phyloP scores from a whole-genome alignment of 2,113 vertebrate species.

The Malurus cyaneus region DNA sequence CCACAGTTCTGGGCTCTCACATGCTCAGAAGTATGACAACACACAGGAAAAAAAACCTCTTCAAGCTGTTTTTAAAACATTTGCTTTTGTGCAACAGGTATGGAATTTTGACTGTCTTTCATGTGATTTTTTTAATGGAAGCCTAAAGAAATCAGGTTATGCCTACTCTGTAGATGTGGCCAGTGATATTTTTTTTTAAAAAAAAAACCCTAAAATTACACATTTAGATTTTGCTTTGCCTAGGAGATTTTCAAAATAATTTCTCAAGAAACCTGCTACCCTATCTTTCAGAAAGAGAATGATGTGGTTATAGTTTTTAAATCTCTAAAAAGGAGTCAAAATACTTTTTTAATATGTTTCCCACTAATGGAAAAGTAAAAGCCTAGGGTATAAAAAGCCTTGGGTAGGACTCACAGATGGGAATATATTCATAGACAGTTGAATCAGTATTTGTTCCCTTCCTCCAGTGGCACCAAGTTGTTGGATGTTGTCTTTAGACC shows the following conservation, averaged over 20 bases:
- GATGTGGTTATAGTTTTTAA: background rate
- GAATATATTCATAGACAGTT: no score
- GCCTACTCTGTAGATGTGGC: background rate
- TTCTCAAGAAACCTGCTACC: background rate
- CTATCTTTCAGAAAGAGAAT: background rate
- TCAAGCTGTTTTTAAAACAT: background rate
- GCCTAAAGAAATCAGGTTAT: background rate
- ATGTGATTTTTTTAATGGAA: background rate
- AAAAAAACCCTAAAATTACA: background rate
- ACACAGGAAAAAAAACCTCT: background rate
- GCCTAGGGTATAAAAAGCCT: background rate
- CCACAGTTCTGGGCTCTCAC: background rate
- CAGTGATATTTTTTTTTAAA: background rate
- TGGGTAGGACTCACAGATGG: rapidly evolving
- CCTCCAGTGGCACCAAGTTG: background rate
- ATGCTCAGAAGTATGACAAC: background rate
- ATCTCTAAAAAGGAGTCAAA: background rate
- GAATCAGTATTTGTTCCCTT: background rate
- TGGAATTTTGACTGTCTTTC: background rate
- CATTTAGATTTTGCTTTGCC: background rate
- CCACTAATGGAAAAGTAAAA: background rate
- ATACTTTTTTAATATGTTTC: background rate
- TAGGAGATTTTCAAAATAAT: background rate
- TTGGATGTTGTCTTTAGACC: background rate
- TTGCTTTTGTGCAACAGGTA: background rate